Evolutionary conservation across 2,113 vertebrate genomes (phyloP).

Genomic region (Gobius niger): DNA sequence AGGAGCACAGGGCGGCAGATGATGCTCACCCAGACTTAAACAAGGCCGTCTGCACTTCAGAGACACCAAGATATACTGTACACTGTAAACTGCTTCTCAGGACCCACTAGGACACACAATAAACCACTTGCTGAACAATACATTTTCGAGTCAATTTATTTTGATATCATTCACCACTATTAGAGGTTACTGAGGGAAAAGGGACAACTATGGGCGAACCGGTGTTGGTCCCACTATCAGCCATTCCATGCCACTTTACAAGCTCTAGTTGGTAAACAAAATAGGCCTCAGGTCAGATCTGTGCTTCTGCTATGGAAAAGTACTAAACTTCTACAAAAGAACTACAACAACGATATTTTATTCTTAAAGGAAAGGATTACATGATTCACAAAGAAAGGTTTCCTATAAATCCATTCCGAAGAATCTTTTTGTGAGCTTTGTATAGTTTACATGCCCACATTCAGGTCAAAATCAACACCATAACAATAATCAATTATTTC

Average conservation of each 20-base stretch:
- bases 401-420: background rate
- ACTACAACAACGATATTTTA: no score
- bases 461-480: background rate
- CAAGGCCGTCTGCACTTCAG: conserved; percentile 29
- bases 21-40: conserved; percentile 51
- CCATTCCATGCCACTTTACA: conserved; percentile 37
- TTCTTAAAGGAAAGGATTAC: background rate
- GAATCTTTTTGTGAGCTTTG: background rate
- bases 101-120: background rate
- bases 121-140: conserved; percentile 11
- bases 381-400: background rate
- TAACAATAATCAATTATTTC: background rate
- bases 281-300: conserved; percentile 21
- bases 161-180: conserved; percentile 23
- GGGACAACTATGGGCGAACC: conserved; percentile 33
- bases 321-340: background rate
- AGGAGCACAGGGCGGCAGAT: conserved; percentile 51
- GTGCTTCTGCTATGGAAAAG: background rate
- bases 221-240: conserved; percentile 28
- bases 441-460: no score
- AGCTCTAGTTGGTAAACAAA: conserved; percentile 40
- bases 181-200: conserved; percentile 27
- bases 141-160: conserved; percentile 17
- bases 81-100: conserved; percentile 6
- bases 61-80: conserved; percentile 11